Evolutionary conservation across 2,888 invertebrate species (phyloP), one percentile per base, ranked within the genome.

Genomic region (Phyllotreta striolata): DNA sequence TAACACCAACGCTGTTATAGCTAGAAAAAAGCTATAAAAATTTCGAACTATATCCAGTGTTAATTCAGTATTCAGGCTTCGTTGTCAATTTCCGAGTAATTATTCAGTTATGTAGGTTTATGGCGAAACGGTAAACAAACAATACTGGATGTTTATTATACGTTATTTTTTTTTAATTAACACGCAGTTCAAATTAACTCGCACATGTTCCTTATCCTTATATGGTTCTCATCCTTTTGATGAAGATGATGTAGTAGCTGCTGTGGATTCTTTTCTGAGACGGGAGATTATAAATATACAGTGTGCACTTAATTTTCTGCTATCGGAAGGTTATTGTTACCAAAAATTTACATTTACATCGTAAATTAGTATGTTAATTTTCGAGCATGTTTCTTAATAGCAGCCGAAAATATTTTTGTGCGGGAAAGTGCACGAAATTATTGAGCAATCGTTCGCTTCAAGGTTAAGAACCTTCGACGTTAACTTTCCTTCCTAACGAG

Each of bases 81-180:
- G 14, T 43, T 13, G 46, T 38, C 46, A 8, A 35, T 24, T 44
- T 56, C 37, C 12, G 44, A 55, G 12, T 55, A 56, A 56, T 46
- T 56, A 56, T 55, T 35, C 35, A 56, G 56, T 44, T 24, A 56
- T 35, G 56, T 44, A 46, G 56, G 44, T 56, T 56, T 46, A 56
- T 38, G 56, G 38, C 37, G 7, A 13, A 55, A 56, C 56, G 24
- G 37, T 44, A 44, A 37, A 44, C 46, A 56, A 56, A 56, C 56
- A 56, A 38, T 24, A 55, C 24, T 9, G n/a, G 6, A 41, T 55
- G 7, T 40, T 10, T 40, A 38, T 24, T 10, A 41, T 41, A 34
- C 40, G 34, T 24, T 40, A 7, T 1, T 44, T 8, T 44, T 8
- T 14, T n/a, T n/a, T 44, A 44, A 44, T 44, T 44, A 44, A 4